Evolutionary conservation across 2,888 invertebrate genomes (phyloP), one percentile per base, ranked within the genome.

Genomic region (Oconnorella tubifera): DNA sequence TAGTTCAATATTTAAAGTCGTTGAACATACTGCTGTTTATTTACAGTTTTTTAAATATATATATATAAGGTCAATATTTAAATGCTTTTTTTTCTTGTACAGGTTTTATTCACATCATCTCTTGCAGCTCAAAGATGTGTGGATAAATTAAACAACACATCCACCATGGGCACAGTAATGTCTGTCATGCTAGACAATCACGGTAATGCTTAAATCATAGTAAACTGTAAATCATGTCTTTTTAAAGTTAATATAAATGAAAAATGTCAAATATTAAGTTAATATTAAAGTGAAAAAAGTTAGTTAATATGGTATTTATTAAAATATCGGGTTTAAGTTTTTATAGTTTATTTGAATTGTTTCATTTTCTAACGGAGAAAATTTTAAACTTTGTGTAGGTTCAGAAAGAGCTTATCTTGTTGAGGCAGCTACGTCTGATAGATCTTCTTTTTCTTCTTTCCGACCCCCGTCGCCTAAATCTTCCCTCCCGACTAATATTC

Each of bases 401-500:
- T 40, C 40, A 14, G 40, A 40, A 40, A 40, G 40, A 40, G 40
- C 40, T 19, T 19, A 19, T 40, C 40, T 40, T 14, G 40, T 40
- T 40, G 40, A 40, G 40, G 40, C 40, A 14, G 40, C 40, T 19
- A 40, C 40, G 40, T 40, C 10, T 40, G 40, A 40, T 40, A 40
- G 40, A 19, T 40, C 40, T 40, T 14, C 6, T 19, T 14, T 14
- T 40, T 6, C 19, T 14, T 19, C 40, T 14, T 96, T 19, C 96
- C 96, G 72, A 84, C 83, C 33, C 81, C 83, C 3, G 74, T 75
- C 50, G 76, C 78, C 74, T 84, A 84, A 85, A 78, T 74, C 10
- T 27, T 48, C 25, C 95, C 95, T 78, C 96, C 91, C 83, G 88
- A 86, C 91, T 93, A 84, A 95, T 95, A 82, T 95, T 93, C 83